Evolutionary conservation across 2,797 vertebrate genomes (phyloP).

Genomic region (Tenualosa ilisha): DNA sequence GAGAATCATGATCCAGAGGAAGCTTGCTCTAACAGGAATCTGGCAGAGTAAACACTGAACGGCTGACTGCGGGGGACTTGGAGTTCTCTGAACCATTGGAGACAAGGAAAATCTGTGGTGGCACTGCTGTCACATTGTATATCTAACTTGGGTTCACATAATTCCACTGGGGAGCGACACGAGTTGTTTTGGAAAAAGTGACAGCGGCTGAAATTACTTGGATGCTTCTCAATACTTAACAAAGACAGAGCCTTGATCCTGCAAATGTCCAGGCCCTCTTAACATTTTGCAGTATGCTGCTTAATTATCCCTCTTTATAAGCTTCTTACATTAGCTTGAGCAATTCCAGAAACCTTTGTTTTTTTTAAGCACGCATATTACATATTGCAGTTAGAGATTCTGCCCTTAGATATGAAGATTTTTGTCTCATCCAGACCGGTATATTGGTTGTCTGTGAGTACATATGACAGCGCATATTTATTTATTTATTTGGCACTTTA

Average conservation of each 20-base stretch:
- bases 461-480: background rate
- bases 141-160: background rate
- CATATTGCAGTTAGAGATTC: background rate
- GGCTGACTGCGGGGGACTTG: background rate
- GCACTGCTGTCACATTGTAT: background rate
- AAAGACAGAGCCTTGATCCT: background rate
- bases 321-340: background rate
- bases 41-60: background rate
- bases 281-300: no score
- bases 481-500: no score
- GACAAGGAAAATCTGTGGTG: background rate
- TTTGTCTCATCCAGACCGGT: background rate
- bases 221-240: background rate
- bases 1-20: background rate
- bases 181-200: background rate
- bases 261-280: background rate
- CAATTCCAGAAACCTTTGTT: background rate
- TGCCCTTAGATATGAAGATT: background rate
- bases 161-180: conserved; percentile 1
- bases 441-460: background rate
- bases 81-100: background rate
- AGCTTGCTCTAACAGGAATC: background rate
- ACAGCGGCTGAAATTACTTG: background rate
- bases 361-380: background rate
- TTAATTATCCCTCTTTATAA: background rate